Conservation (phyloP, 2,888 invertebrate genomes). For the Cryptocheilus praepositus region DNA sequence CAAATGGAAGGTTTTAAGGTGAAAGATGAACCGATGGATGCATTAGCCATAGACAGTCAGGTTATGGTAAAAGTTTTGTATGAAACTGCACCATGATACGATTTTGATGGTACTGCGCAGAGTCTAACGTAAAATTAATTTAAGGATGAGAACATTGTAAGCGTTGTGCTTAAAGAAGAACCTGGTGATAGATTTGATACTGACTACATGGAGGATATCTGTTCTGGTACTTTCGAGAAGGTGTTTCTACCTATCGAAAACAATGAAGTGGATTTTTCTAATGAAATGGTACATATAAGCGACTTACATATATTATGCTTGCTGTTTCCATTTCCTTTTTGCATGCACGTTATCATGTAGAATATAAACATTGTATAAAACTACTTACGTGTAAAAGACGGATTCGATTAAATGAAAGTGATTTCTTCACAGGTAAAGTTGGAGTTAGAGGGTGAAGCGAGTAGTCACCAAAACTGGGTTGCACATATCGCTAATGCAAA, state of each 20-base stretch:
- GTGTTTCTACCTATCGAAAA: constrained; percentile 70
- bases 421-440: constrained; percentile 63
- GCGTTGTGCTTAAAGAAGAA: constrained; percentile 70
- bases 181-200: constrained; percentile 65
- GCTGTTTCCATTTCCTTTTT: no score
- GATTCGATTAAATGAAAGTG: no score
- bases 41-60: constrained; percentile 65
- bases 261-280: constrained; percentile 69
- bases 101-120: constrained; percentile 41
- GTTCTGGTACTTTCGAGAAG: constrained; percentile 69
- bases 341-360: no score
- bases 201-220: constrained; percentile 72
- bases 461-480: constrained; percentile 67
- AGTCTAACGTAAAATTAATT: constrained; percentile 60
- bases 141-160: constrained; percentile 71
- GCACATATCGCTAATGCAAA: constrained; percentile 60
- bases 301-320: not conserved
- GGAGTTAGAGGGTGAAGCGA: constrained; percentile 66
- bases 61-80: constrained; percentile 69
- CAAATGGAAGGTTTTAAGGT: constrained; percentile 63
- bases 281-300: constrained; percentile 67
- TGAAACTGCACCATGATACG: constrained; percentile 54
- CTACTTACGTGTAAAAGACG: not conserved
- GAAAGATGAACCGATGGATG: constrained; percentile 67
- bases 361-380: no score